These are phyloP conservation scores for Colossoma macropomum DNA, from an alignment of 2,113 vertebrate species.

Conservation along the genomic window DNA sequence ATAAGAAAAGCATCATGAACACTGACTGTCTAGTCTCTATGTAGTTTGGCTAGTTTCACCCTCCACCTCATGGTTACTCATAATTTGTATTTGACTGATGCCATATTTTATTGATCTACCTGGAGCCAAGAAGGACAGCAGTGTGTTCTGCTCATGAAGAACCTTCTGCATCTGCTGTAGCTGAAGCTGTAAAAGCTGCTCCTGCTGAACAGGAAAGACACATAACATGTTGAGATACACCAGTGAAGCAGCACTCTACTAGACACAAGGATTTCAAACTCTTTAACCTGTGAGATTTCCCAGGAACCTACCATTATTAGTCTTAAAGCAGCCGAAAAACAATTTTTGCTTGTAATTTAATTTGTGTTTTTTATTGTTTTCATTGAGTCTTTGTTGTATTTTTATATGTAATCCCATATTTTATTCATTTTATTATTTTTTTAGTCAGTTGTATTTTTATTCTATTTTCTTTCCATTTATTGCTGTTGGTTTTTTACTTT, in stretches of 20 bases:
- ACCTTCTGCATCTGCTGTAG: constrained; percentile 70
- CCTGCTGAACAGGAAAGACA: constrained; percentile 4
- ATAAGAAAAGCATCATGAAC: neutral
- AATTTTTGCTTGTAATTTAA: no score
- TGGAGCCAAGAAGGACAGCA: constrained; percentile 65
- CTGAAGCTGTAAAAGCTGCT: constrained; percentile 55
- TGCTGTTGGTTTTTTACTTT: no score
- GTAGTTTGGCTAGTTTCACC: neutral
- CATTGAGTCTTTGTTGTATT: no score
- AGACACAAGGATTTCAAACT: no score
- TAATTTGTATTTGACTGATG: neutral
- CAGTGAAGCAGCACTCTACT: neutral
- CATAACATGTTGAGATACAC: neutral
- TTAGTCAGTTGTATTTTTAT: no score
- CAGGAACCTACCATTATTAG: no score
- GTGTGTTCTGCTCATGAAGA: constrained; percentile 71
- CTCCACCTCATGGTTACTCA: neutral
- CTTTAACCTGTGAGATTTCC: no score
- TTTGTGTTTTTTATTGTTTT: no score
- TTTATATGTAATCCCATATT: no score
- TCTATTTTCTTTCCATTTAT: no score
- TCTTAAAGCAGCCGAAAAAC: no score
- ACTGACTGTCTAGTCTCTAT: neutral
- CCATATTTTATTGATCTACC: constrained; percentile 54
- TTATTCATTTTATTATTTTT: no score